Conservation (phyloP, 53 echinoderm and acorn worm genomes). For the Arbacia lixula region DNA sequence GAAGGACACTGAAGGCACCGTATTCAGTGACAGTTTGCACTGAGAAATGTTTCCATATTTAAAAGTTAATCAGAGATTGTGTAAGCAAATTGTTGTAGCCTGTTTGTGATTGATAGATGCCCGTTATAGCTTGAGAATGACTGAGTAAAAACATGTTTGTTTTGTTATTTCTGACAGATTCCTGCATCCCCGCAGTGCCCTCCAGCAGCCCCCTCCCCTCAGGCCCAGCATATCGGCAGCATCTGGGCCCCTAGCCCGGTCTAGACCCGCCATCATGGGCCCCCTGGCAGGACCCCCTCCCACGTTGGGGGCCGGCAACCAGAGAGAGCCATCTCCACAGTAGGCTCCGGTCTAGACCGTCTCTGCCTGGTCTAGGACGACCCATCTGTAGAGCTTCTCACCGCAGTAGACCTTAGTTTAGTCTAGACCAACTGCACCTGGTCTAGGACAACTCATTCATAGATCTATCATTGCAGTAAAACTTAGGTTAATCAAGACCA, state of each 20-base stretch:
- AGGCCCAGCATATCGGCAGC: conserved; percentile 73
- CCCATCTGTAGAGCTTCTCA: neutral
- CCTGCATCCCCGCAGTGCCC: conserved; percentile 64
- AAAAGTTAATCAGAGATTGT: too few relatives aligned
- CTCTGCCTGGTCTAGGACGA: neutral
- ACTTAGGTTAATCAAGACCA: too few relatives aligned
- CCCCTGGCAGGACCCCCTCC: conserved; percentile 85
- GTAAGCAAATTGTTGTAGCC: too few relatives aligned
- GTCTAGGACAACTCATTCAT: neutral
- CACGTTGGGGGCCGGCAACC: conserved; percentile 40
- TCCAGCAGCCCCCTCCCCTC: conserved; percentile 91
- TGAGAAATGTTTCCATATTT: too few relatives aligned
- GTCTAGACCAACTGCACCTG: neutral
- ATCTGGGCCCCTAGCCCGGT: conserved; percentile 71
- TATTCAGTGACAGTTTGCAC: too few relatives aligned
- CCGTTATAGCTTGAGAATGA: too few relatives aligned
- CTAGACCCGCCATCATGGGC: conserved; percentile 82
- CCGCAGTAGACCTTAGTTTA: conserved; percentile 42
- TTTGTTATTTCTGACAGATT: conserved; percentile 45
- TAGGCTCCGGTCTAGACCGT: too few relatives aligned
- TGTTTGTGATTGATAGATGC: too few relatives aligned
- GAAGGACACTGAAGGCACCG: too few relatives aligned
- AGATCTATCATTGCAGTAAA: conserved; percentile 5
- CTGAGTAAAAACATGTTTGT: neutral
- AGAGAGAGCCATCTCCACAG: conserved; percentile 40